phyloP scores from a whole-genome alignment of 1,140 invertebrate genomes.

The Pinna nobilis region DNA sequence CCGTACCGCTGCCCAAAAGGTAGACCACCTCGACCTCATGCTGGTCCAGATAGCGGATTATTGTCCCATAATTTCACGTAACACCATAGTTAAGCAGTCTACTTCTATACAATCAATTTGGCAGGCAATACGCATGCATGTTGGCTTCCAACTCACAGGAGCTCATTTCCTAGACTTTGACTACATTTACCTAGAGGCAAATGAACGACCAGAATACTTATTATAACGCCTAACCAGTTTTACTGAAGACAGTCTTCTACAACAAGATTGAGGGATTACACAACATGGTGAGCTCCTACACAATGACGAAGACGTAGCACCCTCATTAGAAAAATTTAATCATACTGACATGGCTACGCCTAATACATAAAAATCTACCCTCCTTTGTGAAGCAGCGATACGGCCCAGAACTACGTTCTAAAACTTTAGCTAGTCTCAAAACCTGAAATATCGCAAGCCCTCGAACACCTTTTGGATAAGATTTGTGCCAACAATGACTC shows the following conservation, averaged over 20 bases:
- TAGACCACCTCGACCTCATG: conserved; percentile 33
- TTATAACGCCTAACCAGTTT: conserved; percentile 43
- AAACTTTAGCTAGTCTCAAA: conserved; percentile 44
- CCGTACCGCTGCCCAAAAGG: conserved; percentile 31
- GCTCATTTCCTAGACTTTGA: conserved; percentile 46
- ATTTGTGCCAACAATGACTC: background rate
- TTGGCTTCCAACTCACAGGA: conserved; percentile 33
- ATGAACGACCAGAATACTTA: conserved; percentile 42
- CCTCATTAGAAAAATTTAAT: conserved; percentile 43
- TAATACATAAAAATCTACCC: conserved; percentile 38
- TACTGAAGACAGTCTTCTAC: conserved; percentile 43
- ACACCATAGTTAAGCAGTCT: conserved; percentile 40
- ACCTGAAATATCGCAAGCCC: conserved; percentile 41
- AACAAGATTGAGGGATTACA: conserved; percentile 5
- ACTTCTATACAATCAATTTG: conserved; percentile 37
- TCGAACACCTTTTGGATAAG: conserved; percentile 39
- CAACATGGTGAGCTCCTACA: conserved; percentile 21
- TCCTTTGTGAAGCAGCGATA: conserved; percentile 38
- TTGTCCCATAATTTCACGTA: conserved; percentile 38
- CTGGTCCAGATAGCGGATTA: conserved; percentile 44
- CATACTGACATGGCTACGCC: conserved; percentile 40
- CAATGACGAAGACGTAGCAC: conserved; percentile 35
- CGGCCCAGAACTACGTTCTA: conserved; percentile 35
- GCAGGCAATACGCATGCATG: conserved; percentile 38
- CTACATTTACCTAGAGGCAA: conserved; percentile 25